These are phyloP conservation scores for Mionectes olivaceus DNA, from an alignment of 2,797 vertebrate species.

Conservation along the genomic window DNA sequence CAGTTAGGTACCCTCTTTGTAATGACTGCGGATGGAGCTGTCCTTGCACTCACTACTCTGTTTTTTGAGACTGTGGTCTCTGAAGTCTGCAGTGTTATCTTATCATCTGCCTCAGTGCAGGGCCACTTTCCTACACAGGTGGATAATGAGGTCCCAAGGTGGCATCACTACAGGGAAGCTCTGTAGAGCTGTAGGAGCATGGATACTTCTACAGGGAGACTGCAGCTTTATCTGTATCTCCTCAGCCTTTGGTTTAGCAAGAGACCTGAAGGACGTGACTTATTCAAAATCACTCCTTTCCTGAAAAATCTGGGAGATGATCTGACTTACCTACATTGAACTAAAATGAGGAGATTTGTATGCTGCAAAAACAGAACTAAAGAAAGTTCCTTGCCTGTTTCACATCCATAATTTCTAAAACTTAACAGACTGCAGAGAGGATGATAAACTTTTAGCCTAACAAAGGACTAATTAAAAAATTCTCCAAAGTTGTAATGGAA, in stretches of 20 bases:
- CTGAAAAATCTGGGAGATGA: not conserved
- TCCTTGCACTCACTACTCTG: not conserved
- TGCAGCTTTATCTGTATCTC: not conserved
- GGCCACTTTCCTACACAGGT: not conserved
- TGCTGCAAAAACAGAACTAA: not conserved
- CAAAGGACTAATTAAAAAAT: not conserved
- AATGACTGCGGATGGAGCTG: slow-evolving; percentile 33
- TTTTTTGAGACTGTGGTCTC: slow-evolving; percentile 14
- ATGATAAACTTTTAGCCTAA: not conserved
- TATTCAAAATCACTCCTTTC: not conserved
- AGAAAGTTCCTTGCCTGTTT: not conserved
- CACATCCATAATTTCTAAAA: not conserved
- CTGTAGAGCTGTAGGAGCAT: not conserved
- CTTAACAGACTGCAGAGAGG: not conserved
- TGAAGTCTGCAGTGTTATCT: not conserved
- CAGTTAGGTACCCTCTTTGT: not conserved
- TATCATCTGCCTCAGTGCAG: not conserved
- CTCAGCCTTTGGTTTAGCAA: not conserved
- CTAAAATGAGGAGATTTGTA: not conserved
- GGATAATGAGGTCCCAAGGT: not conserved
- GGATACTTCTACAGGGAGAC: not conserved
- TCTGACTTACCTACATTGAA: not conserved
- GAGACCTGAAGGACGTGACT: not conserved
- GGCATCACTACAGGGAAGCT: not conserved
- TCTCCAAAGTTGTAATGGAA: not conserved